Base-by-base conservation (phyloP, 2,797 vertebrate genomes). In the Chromobotia macracanthus region DNA sequence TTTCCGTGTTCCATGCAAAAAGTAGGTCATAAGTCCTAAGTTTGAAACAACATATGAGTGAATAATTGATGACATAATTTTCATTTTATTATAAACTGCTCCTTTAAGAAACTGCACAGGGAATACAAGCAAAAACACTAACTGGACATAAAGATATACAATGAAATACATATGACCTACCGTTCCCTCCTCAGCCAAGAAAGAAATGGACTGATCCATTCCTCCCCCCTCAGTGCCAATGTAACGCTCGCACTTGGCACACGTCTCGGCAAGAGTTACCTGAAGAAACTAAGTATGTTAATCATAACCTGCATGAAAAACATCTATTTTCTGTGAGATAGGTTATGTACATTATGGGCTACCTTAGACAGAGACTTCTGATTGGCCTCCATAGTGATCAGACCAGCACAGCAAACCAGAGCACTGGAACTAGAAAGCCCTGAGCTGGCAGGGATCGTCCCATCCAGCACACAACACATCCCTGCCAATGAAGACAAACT, bases 181-280 rank as follows among this genome's bases (percentile, higher is more conserved):
- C 56, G 93, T 97, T 94, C 96, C 97, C 90, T 91, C 92, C 87
- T 99, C 96, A 86, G 96, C 97, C 86, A 99, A 92, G 87, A 99
- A 97, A 63, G 96, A 98, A 86, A 99, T 99, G 1, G 97, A 97
- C 87, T 99, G 97, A 90, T 99, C 97, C 97, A 99, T 99, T 83
- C 97, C 97, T 19, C 97, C 97, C 76, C 97, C 97, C 91, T 99
- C 96, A 18, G 97, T 98, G 81, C 97, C 97, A 81, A 99, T 94
- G 41, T 97, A 98, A 75, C 82, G 93, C 82, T 99, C 97, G 0
- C 95, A 95, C 87, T 93, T 96, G 76, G 96, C 91, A 81, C 97
- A 98, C 68, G 96, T 94, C 90, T 99, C 97, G 13, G 97, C 97
- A 21, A 99, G 91, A 80, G 92, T 93, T 85, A 95, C 93, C 97